Evolutionary conservation across 2,888 invertebrate genomes (phyloP), one percentile per base, ranked within the genome.

Genomic region (Abrostola triplasia): DNA sequence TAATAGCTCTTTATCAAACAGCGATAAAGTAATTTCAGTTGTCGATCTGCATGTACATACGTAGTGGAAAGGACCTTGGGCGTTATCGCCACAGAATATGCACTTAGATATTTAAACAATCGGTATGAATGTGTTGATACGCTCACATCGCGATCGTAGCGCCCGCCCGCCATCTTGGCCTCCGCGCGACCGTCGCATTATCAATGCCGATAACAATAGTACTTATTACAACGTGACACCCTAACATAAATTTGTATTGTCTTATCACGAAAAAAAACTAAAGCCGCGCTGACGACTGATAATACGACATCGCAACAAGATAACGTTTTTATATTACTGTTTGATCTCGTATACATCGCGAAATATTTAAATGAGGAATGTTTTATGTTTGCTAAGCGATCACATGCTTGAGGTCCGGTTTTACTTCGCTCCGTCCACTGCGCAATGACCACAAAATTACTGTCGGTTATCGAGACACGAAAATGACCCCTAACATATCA

Each of bases 171-270:
- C 88, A 87, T 85, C 84, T 84, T 86, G 88, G 90, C 89, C 90
- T 87, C 90, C 83, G 82, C 75, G 81, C 80, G 91, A 85, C 93
- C 91, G 92, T 90, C 89, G 85, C 76, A 85, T 90, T 91, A 91
- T 92, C 90, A 91, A 90, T 90, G 87, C 84, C 86, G 94, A 93
- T 93, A 93, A 93, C 90, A 88, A 87, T 88, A 88, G 87, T 89
- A 89, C 87, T 75, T 88, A 88, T 87, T 88, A 88, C 87, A 88
- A 89, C 88, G 87, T 91, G 92, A 90, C 91, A 94, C 89, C 91
- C 88, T 93, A 90, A 92, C 92, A 94, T 92, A 93, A 91, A 92
- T 94, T 92, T 90, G 89, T 90, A 91, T 90, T 90, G 90, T 91
- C 90, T 93, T 93, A 93, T 94, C 94, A 86, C 80, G 80, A 88